Base-by-base conservation (phyloP, 2,888 invertebrate genomes). In the Erebia aethiops region DNA sequence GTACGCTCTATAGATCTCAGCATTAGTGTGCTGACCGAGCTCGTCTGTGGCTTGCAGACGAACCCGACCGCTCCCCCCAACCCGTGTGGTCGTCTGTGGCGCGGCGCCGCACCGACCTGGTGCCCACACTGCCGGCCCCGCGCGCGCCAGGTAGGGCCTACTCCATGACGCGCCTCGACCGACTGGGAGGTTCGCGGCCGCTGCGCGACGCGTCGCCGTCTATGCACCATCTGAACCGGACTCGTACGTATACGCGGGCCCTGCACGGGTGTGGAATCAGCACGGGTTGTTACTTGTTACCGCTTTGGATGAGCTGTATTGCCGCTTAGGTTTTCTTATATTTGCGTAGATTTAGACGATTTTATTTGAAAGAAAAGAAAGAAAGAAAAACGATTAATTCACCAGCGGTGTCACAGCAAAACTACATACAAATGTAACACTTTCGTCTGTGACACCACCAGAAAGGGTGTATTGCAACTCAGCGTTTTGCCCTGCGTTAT, bases 81-180 rank as follows among this genome's bases (percentile, higher is more conserved):
- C 94, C 95, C 72, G 94, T 95, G 89, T 97, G 96, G 94, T 95
- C 95, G 78, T 96, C 97, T 77, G 96, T 97, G 84, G 97, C 97
- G 82, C 95, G 97, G 81, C 95, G 97, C 82, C 96, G 97, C 92
- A 98, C 98, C 76, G 98, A 98, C 94, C 94, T 98, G 87, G 97
- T 97, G 94, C 98, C 98, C 77, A 98, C 98, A 80, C 95, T 97
- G 89, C 97, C 98, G 80, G 96, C 91, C 60, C 87, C 90, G 65
- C 87, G 92, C 76, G 88, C 90, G 75, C 91, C 92, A 92, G 93
- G 92, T 92, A 97, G 98, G 95, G 98, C 98, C 85, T 97, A 97
- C 94, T 98, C 98, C 90, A 98, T 98, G 98, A 97, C 98, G 85
- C 96, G 98, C 82, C 95, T 98, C 94, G 98, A 98, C 95, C 83